These are phyloP conservation scores for Falco concolor DNA, from an alignment of 2,797 vertebrate species.

Conservation along the genomic window DNA sequence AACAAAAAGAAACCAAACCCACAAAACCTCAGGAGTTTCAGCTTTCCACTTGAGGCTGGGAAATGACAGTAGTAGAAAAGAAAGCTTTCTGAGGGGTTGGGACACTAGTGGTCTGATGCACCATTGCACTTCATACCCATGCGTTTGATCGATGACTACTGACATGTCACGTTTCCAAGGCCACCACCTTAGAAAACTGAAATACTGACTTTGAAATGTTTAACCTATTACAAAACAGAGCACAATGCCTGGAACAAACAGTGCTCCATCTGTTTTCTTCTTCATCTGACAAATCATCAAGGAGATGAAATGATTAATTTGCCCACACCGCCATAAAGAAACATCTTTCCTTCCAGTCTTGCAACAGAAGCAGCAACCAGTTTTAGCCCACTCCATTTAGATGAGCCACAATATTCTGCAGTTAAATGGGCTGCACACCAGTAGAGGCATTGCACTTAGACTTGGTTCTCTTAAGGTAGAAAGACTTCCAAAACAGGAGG, in stretches of 20 bases:
- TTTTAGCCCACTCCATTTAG: neutral
- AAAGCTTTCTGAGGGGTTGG: neutral
- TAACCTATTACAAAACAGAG: neutral
- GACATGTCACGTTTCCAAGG: neutral
- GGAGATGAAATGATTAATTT: neutral
- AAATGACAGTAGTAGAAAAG: neutral
- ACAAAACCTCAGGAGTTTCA: neutral
- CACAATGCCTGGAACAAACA: neutral
- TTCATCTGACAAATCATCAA: neutral
- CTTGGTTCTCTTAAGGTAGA: neutral
- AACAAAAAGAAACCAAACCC: fast-evolving
- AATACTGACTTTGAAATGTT: neutral
- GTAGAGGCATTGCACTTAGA: neutral
- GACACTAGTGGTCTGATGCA: neutral
- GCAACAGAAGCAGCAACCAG: neutral
- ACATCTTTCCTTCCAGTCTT: neutral
- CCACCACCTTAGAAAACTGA: neutral
- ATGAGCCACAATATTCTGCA: fast-evolving
- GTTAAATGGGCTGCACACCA: neutral
- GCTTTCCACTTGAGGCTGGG: neutral
- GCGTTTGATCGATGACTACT: neutral
- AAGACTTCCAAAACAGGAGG: neutral
- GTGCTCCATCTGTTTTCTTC: constrained; percentile 9
- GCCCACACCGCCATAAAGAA: neutral
- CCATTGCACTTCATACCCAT: neutral